Evolutionary conservation across 1,140 invertebrate species (phyloP).

Genomic region (Procambarus virginalis): DNA sequence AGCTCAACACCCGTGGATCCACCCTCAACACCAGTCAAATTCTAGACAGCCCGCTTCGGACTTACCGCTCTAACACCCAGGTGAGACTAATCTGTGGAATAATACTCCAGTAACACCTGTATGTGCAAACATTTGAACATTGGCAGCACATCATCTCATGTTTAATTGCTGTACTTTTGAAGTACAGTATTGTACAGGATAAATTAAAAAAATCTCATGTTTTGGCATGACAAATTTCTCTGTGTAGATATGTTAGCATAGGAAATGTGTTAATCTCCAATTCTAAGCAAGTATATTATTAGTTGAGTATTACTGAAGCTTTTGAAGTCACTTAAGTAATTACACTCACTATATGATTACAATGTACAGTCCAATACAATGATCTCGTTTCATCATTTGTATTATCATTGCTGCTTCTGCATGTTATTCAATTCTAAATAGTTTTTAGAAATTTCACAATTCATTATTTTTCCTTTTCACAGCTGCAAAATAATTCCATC

Average conservation of each 20-base stretch:
- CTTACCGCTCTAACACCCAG: constrained; percentile 12
- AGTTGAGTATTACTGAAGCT: too few relatives aligned
- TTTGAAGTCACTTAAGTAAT: too few relatives aligned
- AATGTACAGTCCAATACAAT: too few relatives aligned
- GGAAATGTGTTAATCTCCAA: too few relatives aligned
- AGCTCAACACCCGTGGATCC: constrained; percentile 1
- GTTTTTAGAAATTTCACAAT: neutral
- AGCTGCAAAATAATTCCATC: constrained; percentile 19
- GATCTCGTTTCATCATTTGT: neutral
- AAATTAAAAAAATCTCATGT: neutral
- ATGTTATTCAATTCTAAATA: neutral
- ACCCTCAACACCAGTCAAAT: neutral
- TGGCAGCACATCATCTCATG: neutral
- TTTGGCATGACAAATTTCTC: neutral
- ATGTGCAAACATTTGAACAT: neutral
- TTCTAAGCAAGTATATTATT: too few relatives aligned
- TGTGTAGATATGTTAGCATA: neutral
- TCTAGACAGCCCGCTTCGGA: neutral
- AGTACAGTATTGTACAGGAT: neutral
- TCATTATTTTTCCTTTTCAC: neutral
- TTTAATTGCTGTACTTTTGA: neutral
- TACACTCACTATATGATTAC: too few relatives aligned
- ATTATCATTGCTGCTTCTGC: neutral
- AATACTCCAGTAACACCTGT: neutral
- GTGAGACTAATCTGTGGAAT: neutral